Conservation (phyloP, 2,797 vertebrate species). For the Poecilia wingei region DNA sequence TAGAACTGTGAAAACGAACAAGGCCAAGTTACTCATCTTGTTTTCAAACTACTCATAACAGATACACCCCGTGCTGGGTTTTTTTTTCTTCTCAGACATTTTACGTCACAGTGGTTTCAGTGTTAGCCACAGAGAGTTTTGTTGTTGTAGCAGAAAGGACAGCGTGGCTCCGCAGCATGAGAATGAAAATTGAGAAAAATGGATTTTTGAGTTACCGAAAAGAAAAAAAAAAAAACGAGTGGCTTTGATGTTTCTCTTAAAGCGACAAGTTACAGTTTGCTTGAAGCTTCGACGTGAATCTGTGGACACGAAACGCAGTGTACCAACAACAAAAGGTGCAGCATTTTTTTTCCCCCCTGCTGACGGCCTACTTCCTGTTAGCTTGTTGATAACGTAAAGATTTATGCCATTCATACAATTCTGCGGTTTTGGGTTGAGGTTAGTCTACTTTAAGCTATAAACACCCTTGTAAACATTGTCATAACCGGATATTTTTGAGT, state of each 20-base stretch:
- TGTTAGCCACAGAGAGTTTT: constrained; percentile 10
- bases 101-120: constrained; percentile 11
- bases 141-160: constrained; percentile 1
- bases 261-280: not conserved
- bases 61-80: not conserved
- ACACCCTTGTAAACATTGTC: constrained; percentile 5
- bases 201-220: not conserved
- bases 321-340: not conserved
- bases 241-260: constrained; percentile 5
- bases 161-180: not conserved
- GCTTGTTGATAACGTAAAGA: not conserved
- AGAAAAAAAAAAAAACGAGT: not conserved
- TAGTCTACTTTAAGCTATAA: not conserved
- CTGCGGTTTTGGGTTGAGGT: not conserved
- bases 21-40: constrained; percentile 9
- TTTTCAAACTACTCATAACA: constrained; percentile 11
- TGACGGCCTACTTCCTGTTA: constrained; percentile 23
- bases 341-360: not conserved
- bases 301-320: not conserved
- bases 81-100: constrained; percentile 14
- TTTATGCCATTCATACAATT: not conserved
- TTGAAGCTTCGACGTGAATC: not conserved
- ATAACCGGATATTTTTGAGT: constrained; percentile 11
- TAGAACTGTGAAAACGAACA: not conserved
- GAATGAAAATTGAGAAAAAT: not conserved